Evolutionary conservation across 92 coral and sea anemone species (phyloP).

Genomic region (Parazoanthus swiftii): DNA sequence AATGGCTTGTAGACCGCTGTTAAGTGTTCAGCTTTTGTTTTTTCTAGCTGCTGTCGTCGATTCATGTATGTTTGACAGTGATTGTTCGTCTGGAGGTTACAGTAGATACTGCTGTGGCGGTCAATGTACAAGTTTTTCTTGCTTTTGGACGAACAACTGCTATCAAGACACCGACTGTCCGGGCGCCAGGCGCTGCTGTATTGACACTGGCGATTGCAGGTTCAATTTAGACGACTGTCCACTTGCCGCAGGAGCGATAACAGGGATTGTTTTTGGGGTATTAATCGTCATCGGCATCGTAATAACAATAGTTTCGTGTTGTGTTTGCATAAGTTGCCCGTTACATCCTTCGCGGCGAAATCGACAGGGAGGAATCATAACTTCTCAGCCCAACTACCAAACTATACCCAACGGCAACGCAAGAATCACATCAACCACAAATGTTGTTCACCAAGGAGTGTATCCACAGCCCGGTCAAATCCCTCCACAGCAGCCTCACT

Average conservation of each 20-base stretch:
- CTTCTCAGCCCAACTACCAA: constrained; percentile 3
- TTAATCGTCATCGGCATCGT: not conserved
- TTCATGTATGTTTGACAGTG: not conserved
- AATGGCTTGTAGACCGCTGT: not conserved
- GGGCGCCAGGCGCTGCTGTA: not conserved
- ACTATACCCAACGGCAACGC: not conserved
- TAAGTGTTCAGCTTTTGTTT: too few species aligned
- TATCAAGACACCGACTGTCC: not conserved
- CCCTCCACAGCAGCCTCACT: not conserved
- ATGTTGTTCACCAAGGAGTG: not conserved
- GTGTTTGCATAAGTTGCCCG: constrained; percentile 21
- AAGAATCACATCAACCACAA: not conserved
- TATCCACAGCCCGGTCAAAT: not conserved
- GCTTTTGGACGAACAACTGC: not conserved
- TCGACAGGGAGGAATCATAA: not conserved
- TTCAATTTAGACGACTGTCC: not conserved
- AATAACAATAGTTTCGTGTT: not conserved
- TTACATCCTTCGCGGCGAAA: constrained; percentile 19
- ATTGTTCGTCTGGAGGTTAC: not conserved
- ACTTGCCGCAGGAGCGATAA: not conserved
- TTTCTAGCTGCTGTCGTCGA: not conserved
- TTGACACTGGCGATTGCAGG: not conserved
- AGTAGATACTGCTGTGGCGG: constrained; percentile 5
- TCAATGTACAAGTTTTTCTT: not conserved
- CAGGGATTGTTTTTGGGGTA: not conserved